phyloP scores from a whole-genome alignment of 1,140 invertebrate genomes.

The Bilobella aurantiaca region DNA sequence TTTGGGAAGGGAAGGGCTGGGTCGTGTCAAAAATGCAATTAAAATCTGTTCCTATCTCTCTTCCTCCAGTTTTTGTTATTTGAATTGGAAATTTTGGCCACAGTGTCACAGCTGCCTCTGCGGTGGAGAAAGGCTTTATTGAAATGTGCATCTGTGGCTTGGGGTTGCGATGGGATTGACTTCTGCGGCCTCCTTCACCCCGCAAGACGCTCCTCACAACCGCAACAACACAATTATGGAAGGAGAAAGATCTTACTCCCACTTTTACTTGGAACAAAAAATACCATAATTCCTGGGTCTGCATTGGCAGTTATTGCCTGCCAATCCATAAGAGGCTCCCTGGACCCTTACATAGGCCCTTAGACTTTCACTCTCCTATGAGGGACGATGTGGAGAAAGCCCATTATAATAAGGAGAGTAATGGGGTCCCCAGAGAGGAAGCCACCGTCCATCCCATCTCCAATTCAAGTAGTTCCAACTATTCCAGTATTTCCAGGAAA shows the following conservation, averaged over 20 bases:
- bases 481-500: too few relatives aligned
- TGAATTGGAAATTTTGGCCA: constrained; percentile 10
- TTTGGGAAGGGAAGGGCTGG: too few relatives aligned
- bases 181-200: constrained; percentile 4
- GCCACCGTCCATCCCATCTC: constrained; percentile 20
- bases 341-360: constrained; percentile 2
- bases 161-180: constrained; percentile 4
- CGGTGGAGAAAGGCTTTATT: constrained; percentile 2
- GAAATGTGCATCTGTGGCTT: neutral
- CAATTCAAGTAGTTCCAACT: constrained; percentile 19
- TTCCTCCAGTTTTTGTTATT: neutral
- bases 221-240: constrained; percentile 8
- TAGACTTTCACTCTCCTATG: neutral
- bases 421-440: neutral
- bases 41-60: neutral
- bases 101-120: neutral
- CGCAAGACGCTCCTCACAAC: neutral
- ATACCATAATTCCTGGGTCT: too few relatives aligned
- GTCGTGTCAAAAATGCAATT: constrained; percentile 6
- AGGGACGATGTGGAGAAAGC: too few relatives aligned
- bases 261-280: neutral
- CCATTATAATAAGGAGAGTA: too few relatives aligned
- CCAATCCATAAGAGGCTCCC: too few relatives aligned
- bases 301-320: too few relatives aligned
- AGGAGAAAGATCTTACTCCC: neutral